phyloP scores from a whole-genome alignment of 2,888 invertebrate genomes.

The Ophioninae sp. region DNA sequence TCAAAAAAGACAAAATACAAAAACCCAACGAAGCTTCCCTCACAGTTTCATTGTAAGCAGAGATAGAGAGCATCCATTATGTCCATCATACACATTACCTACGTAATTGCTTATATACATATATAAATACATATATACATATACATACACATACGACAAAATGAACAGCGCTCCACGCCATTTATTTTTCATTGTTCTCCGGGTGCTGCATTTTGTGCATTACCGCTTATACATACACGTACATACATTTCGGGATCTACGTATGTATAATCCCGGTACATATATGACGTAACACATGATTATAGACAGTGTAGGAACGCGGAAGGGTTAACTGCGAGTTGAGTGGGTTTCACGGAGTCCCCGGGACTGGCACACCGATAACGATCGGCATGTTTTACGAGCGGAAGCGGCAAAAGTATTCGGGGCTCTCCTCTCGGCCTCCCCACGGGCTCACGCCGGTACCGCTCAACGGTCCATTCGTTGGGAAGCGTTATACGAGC shows the following conservation, averaged over 20 bases:
- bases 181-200: neutral
- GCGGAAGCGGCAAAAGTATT: conserved; percentile 67
- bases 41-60: neutral
- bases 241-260: neutral
- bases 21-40: neutral
- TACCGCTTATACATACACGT: neutral
- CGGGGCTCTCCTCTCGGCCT: conserved; percentile 58
- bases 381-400: conserved; percentile 64
- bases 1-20: neutral
- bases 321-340: conserved; percentile 50
- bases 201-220: neutral
- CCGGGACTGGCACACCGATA: conserved; percentile 48
- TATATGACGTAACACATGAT: conserved; percentile 20
- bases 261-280: neutral
- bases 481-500: conserved; percentile 61
- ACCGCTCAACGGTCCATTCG: conserved; percentile 59
- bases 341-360: conserved; percentile 42
- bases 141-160: neutral
- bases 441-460: too few relatives aligned
- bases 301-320: conserved; percentile 20
- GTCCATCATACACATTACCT: neutral
- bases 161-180: neutral
- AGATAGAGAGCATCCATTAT: neutral
- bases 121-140: too few relatives aligned
- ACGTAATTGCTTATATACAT: neutral